Conservation (phyloP, 1,140 invertebrate species). For the Drosophila tropicalis region DNA sequence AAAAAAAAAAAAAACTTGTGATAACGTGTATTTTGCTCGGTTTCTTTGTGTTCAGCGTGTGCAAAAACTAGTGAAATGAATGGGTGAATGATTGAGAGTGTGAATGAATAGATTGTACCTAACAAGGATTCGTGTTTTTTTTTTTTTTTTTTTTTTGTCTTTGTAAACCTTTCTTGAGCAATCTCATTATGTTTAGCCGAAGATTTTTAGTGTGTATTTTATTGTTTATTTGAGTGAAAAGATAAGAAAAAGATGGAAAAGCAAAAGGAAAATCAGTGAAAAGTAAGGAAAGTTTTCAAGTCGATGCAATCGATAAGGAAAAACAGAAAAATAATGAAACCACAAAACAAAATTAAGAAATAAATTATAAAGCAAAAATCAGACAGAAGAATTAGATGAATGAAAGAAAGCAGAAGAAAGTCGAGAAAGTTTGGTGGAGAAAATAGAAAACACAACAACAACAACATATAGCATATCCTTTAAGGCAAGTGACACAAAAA, state of each 20-base stretch:
- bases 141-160: slow-evolving; percentile 17
- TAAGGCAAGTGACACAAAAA: slow-evolving; percentile 30
- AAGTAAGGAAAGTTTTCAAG: neutral
- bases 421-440: neutral
- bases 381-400: slow-evolving; percentile 17
- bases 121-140: neutral
- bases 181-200: slow-evolving; percentile 71
- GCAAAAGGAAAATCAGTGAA: neutral
- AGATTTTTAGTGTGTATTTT: slow-evolving; percentile 40
- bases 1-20: slow-evolving; percentile 45
- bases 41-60: slow-evolving; percentile 37
- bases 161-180: slow-evolving; percentile 38
- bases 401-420: neutral
- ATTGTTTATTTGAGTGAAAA: slow-evolving; percentile 24
- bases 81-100: slow-evolving; percentile 18
- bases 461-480: slow-evolving; percentile 26
- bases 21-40: slow-evolving; percentile 50
- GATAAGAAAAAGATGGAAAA: neutral
- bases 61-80: slow-evolving; percentile 14
- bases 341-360: slow-evolving; percentile 9
- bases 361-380: neutral
- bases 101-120: slow-evolving; percentile 34
- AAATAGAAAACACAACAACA: neutral
- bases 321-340: slow-evolving; percentile 5
- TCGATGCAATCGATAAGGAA: slow-evolving; percentile 48